A percentile compares a stretch with the other conserved stretches of the same genome.
These are phyloP conservation scores for Colletes gigas DNA, from an alignment of 1,140 invertebrate species.

Conservation along the genomic window DNA sequence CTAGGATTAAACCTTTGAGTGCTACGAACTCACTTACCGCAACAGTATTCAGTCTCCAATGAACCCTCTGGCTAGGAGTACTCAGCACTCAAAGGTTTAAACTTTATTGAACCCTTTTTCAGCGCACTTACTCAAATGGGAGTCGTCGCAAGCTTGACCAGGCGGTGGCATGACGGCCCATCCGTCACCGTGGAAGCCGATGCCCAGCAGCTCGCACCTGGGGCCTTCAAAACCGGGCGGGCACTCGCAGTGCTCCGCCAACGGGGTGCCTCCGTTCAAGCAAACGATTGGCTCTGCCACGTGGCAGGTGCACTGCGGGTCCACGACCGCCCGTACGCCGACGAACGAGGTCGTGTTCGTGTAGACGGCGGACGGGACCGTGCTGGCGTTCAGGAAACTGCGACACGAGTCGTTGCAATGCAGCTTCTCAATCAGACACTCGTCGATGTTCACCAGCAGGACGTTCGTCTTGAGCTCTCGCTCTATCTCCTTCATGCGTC, in stretches of 20 bases:
- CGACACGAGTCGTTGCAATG: conserved; percentile 88
- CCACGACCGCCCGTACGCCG: conserved; percentile 90
- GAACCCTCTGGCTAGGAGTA: too few relatives aligned
- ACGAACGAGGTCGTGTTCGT: conserved; percentile 95
- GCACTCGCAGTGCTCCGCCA: conserved; percentile 85
- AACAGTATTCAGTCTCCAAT: too few relatives aligned
- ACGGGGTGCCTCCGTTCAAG: conserved; percentile 87
- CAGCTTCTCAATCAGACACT: conserved; percentile 89
- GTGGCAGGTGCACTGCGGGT: conserved; percentile 88
- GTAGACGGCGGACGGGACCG: conserved; percentile 89
- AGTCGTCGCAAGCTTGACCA: conserved; percentile 88
- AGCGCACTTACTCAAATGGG: conserved; percentile 82
- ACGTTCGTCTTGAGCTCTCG: conserved; percentile 87
- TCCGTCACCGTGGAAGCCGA: conserved; percentile 92
- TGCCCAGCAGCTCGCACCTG: conserved; percentile 92
- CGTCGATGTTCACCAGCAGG: conserved; percentile 92
- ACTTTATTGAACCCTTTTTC: too few relatives aligned
- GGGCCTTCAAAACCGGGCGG: conserved; percentile 90
- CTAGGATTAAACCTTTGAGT: too few relatives aligned
- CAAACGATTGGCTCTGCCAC: conserved; percentile 82
- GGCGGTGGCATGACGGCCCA: conserved; percentile 93
- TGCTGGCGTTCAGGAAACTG: conserved; percentile 86
- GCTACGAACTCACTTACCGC: too few relatives aligned
- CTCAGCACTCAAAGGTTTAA: too few relatives aligned
- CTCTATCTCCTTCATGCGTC: conserved; percentile 86